Conservation (phyloP, 2,113 vertebrate genomes). For the Thunnus thynnus region DNA sequence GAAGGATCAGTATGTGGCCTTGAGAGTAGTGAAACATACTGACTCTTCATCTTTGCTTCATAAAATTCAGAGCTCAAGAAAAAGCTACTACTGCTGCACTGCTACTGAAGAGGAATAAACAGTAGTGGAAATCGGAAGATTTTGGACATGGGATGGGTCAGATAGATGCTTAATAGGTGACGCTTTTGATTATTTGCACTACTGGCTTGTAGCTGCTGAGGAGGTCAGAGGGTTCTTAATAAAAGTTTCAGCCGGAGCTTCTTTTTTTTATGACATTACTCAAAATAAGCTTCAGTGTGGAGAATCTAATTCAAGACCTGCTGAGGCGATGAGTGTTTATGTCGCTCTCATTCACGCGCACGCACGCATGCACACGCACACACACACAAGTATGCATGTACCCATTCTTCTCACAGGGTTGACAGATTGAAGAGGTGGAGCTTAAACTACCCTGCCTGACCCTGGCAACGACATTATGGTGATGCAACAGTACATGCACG, state of each 20-base stretch:
- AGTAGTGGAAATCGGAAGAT: background rate
- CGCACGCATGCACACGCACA: background rate
- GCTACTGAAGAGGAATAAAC: background rate
- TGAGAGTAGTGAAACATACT: background rate
- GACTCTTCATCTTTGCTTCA: background rate
- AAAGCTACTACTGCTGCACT: background rate
- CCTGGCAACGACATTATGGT: slow-evolving; percentile 62
- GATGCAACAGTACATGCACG: slow-evolving; percentile 56
- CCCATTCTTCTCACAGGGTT: slow-evolving; percentile 27
- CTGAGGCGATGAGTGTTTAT: slow-evolving; percentile 15
- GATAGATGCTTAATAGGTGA: slow-evolving; percentile 17
- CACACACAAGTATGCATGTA: slow-evolving; percentile 10
- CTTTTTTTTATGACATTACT: slow-evolving; percentile 21
- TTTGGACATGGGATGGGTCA: background rate
- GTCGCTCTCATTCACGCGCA: too few relatives aligned
- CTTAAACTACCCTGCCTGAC: slow-evolving; percentile 57
- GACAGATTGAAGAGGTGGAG: slow-evolving; percentile 78
- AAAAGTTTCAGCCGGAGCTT: slow-evolving; percentile 30
- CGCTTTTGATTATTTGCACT: slow-evolving; percentile 22
- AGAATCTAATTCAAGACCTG: slow-evolving; percentile 35
- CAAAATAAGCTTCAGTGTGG: slow-evolving; percentile 28
- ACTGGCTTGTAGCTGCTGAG: slow-evolving; percentile 34
- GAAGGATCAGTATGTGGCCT: background rate
- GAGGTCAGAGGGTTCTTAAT: slow-evolving; percentile 14
- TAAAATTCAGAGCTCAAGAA: slow-evolving; percentile 3